phyloP scores from a whole-genome alignment of 1,140 invertebrate genomes.

The Popillia japonica region DNA sequence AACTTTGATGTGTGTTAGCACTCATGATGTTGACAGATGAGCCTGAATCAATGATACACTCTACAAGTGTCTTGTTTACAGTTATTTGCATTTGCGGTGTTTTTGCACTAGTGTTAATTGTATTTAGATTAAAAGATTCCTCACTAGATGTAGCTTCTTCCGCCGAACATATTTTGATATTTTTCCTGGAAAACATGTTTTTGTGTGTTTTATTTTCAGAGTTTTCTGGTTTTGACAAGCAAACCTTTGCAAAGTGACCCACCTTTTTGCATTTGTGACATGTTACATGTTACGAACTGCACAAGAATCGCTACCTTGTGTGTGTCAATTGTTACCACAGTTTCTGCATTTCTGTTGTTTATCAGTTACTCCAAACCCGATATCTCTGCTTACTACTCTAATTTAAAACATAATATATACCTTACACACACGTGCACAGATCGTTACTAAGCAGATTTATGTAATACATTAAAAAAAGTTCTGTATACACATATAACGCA shows the following conservation, averaged over 20 bases:
- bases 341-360: not conserved
- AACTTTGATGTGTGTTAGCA: not conserved
- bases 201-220: not conserved
- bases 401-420: too few relatives aligned
- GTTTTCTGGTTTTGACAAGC: not conserved
- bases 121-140: not conserved
- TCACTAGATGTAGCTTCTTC: too few relatives aligned
- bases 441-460: not conserved
- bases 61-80: too few relatives aligned
- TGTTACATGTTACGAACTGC: not conserved
- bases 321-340: not conserved
- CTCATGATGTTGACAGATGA: slow-evolving; percentile 7
- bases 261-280: not conserved
- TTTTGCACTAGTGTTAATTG: not conserved
- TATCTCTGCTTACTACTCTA: too few relatives aligned
- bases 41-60: not conserved
- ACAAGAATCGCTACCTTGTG: too few relatives aligned
- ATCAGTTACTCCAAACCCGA: too few relatives aligned
- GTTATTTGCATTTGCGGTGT: too few relatives aligned
- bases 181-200: not conserved
- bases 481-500: not conserved
- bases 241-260: too few relatives aligned
- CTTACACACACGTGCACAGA: too few relatives aligned
- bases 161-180: not conserved
- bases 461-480: not conserved